A percentile compares a stretch with the other conserved stretches of the same genome.
Evolutionary conservation across 1,140 invertebrate genomes (phyloP).

Genomic region (Lutraria rhynchaena): DNA sequence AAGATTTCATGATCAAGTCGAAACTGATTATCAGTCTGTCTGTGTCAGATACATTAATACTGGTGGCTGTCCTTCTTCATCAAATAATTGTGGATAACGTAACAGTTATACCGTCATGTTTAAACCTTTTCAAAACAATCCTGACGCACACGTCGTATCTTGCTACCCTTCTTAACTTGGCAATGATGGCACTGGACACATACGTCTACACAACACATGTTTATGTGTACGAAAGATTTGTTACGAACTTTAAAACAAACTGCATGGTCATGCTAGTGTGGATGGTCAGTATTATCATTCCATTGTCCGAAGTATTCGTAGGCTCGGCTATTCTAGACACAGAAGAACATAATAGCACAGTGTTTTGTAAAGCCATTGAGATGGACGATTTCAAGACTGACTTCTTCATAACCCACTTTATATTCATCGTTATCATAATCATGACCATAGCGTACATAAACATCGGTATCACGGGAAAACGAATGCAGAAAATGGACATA

Average conservation of each 20-base stretch:
- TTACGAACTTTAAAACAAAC: conserved; percentile 85
- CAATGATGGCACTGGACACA: conserved; percentile 87
- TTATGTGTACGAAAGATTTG: conserved; percentile 89
- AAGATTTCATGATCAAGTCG: conserved; percentile 61
- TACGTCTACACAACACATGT: conserved; percentile 94
- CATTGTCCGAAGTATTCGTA: conserved; percentile 79
- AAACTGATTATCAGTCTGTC: conserved; percentile 72
- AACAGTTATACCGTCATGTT: neutral
- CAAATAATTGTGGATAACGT: conserved; percentile 8
- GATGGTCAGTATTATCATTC: conserved; percentile 83
- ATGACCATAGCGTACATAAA: conserved; percentile 64
- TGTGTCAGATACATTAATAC: conserved; percentile 68
- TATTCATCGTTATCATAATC: conserved; percentile 81
- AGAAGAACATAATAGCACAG: neutral
- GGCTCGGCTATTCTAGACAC: conserved; percentile 14
- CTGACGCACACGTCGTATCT: conserved; percentile 54
- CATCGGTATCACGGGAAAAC: conserved; percentile 48
- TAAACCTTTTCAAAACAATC: neutral
- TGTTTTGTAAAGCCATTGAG: conserved; percentile 80
- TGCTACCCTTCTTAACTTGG: conserved; percentile 86
- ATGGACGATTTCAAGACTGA: conserved; percentile 69
- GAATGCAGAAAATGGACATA: conserved; percentile 7
- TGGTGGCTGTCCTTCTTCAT: conserved; percentile 53
- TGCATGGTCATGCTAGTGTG: conserved; percentile 87
- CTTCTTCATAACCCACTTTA: conserved; percentile 76